phyloP scores from a whole-genome alignment of 2,888 invertebrate species.

The Flexamia atlantica region DNA sequence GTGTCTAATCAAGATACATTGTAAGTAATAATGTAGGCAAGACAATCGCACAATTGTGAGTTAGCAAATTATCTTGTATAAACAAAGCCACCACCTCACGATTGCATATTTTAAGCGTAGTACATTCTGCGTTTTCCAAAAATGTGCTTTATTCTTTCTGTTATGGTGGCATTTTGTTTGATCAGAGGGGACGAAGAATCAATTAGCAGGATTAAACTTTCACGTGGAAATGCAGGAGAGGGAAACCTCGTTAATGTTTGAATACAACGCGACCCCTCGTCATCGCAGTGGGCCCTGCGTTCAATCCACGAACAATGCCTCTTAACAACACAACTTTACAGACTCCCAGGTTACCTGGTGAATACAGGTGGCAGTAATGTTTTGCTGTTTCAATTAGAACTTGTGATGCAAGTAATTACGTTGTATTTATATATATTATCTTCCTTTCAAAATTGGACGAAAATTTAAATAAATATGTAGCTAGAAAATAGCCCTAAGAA shows the following conservation, averaged over 20 bases:
- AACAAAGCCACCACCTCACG: neutral
- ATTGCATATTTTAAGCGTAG: neutral
- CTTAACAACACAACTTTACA: neutral
- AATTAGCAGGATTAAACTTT: conserved; percentile 26
- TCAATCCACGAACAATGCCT: neutral
- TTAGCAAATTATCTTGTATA: too few species aligned
- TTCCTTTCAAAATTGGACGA: too few species aligned
- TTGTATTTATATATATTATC: too few species aligned
- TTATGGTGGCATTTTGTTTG: conserved; percentile 12
- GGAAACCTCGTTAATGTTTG: conserved; percentile 39
- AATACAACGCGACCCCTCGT: conserved; percentile 8
- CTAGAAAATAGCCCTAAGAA: too few species aligned
- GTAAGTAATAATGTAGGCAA: too few species aligned
- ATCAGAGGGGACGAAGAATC: conserved; percentile 26
- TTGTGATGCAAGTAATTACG: too few species aligned
- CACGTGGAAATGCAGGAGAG: conserved; percentile 25
- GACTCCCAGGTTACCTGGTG: neutral
- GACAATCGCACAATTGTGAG: too few species aligned
- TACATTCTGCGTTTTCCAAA: neutral
- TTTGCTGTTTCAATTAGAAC: too few species aligned
- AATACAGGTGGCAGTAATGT: too few species aligned
- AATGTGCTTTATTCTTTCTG: neutral
- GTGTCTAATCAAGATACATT: too few species aligned
- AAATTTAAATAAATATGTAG: too few species aligned
- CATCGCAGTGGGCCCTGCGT: neutral